Conservation (phyloP, 1,140 invertebrate species). For the Nasonia longicornis region DNA sequence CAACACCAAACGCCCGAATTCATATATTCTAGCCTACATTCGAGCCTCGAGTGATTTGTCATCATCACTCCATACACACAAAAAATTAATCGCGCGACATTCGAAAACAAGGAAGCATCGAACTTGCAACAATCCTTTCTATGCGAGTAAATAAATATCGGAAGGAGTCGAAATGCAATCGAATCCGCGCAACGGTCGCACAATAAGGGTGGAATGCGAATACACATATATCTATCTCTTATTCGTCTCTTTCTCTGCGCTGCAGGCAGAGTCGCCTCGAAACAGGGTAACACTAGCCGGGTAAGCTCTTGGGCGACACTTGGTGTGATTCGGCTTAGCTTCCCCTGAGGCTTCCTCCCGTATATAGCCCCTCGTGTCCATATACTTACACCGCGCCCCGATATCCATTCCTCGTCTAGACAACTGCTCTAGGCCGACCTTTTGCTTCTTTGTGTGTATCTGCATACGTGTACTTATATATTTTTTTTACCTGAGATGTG, state of each 20-base stretch:
- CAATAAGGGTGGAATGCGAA: conserved; percentile 62
- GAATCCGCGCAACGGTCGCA: conserved; percentile 47
- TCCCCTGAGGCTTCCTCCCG: conserved; percentile 44
- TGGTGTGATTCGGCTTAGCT: conserved; percentile 66
- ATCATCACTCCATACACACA: too few relatives aligned
- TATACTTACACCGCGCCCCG: neutral
- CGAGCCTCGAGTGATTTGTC: too few relatives aligned
- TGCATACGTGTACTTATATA: neutral
- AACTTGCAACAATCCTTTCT: neutral
- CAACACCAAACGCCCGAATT: too few relatives aligned
- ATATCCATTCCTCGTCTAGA: conserved; percentile 3
- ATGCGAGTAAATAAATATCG: conserved; percentile 16
- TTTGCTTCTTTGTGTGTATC: neutral
- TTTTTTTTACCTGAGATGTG: neutral
- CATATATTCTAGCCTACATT: too few relatives aligned
- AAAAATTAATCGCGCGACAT: too few relatives aligned
- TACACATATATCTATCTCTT: conserved; percentile 20
- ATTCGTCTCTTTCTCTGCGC: conserved; percentile 42
- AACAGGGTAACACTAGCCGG: conserved; percentile 65
- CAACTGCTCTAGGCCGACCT: neutral
- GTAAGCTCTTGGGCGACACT: conserved; percentile 65
- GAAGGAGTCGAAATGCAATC: conserved; percentile 16
- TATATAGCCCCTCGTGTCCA: neutral
- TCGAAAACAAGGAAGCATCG: too few relatives aligned
- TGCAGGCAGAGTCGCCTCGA: conserved; percentile 18